Percentiles rank a stretch among this genome's conserved stretches.
Conservation (phyloP, 2,888 invertebrate species). For the Pseudococcus jackbeardsleyi region DNA sequence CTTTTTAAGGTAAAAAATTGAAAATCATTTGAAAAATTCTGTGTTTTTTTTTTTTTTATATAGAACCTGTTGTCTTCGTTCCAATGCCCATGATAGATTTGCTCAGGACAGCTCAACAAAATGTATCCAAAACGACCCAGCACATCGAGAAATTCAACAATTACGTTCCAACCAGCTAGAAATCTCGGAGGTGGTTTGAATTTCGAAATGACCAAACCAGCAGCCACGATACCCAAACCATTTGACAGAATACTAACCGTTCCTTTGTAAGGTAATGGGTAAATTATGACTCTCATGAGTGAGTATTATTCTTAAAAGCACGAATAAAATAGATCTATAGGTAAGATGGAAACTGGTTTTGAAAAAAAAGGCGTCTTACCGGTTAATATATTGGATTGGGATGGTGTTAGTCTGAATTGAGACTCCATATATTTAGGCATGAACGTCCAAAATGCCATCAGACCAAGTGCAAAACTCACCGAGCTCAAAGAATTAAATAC, state of each 20-base stretch:
- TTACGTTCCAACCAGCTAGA: constrained; percentile 69
- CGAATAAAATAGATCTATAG: too few relatives aligned
- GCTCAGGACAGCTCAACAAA: constrained; percentile 69
- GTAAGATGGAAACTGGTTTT: too few relatives aligned
- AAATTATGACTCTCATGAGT: too few relatives aligned
- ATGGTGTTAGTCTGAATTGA: constrained; percentile 72
- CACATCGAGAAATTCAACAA: constrained; percentile 69
- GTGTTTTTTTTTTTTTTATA: background rate
- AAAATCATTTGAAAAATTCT: background rate
- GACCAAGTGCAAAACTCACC: constrained; percentile 70
- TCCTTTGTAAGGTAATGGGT: constrained; percentile 66
- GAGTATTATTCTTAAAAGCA: too few relatives aligned
- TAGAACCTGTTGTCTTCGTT: constrained; percentile 64
- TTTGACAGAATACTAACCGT: constrained; percentile 69
- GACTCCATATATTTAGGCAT: constrained; percentile 74
- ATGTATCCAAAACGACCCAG: constrained; percentile 68
- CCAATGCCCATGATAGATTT: constrained; percentile 67
- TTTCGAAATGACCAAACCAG: constrained; percentile 68
- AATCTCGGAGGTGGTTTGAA: constrained; percentile 69
- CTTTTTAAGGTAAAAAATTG: too few relatives aligned
- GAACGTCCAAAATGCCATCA: constrained; percentile 72
- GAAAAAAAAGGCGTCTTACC: constrained; percentile 69
- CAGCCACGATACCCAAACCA: constrained; percentile 68
- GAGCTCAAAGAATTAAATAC: constrained; percentile 71
- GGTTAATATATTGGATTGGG: constrained; percentile 72